Evolutionary conservation across 2,113 vertebrate species (phyloP).

Genomic region (Orthonyx spaldingii): DNA sequence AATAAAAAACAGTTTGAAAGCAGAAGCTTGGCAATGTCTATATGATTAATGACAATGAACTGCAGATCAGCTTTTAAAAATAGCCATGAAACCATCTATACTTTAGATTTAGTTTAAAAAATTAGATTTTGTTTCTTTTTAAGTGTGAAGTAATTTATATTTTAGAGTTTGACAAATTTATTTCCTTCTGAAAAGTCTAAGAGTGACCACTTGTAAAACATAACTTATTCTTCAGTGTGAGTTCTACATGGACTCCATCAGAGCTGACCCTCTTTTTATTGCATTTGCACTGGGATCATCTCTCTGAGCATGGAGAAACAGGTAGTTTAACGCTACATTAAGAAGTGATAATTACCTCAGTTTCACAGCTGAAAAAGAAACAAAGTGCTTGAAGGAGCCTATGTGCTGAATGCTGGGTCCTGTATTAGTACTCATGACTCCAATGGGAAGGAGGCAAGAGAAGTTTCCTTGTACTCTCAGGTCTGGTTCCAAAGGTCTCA

Average conservation of each 20-base stretch:
- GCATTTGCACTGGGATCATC: not conserved
- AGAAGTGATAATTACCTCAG: not conserved
- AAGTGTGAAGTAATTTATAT: not conserved
- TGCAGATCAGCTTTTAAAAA: not conserved
- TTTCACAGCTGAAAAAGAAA: not conserved
- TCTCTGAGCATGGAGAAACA: not conserved
- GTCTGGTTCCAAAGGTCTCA: not conserved
- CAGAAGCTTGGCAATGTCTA: not conserved
- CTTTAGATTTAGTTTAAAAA: not conserved
- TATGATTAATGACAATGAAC: not conserved
- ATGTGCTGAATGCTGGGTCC: not conserved
- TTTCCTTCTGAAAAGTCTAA: not conserved
- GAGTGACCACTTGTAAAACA: not conserved
- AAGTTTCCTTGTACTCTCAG: not conserved
- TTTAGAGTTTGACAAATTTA: not conserved
- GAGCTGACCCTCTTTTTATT: not conserved
- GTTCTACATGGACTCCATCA: not conserved
- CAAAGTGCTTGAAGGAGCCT: not conserved
- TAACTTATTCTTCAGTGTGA: not conserved
- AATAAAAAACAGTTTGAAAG: not conserved
- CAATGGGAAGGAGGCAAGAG: not conserved
- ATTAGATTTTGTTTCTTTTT: not conserved
- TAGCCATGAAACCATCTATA: not conserved
- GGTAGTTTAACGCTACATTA: not conserved
- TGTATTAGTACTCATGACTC: not conserved